Conservation (phyloP, 35 echinoderm and acorn worm genomes). For the Apostichopus californicus region DNA sequence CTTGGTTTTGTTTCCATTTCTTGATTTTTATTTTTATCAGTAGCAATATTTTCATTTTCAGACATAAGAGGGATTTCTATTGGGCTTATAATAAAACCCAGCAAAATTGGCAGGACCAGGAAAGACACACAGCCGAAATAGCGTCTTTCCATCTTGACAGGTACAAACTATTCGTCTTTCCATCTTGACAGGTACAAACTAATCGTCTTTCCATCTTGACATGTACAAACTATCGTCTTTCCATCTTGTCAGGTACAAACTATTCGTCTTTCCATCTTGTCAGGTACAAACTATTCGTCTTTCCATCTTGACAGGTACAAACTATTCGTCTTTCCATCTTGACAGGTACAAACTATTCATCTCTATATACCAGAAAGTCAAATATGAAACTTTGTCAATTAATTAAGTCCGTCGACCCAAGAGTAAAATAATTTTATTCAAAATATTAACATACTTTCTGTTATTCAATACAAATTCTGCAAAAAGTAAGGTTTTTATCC, state of each 20-base stretch:
- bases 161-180: conserved; percentile 27
- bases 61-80: background rate
- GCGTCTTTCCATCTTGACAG: conserved; percentile 90
- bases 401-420: background rate
- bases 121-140: conserved; percentile 89
- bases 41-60: background rate
- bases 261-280: background rate
- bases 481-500: too few species aligned
- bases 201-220: conserved; percentile 55
- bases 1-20: too few species aligned
- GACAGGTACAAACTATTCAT: background rate
- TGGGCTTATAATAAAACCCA: conserved; percentile 65
- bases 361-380: background rate
- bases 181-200: background rate
- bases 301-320: conserved; percentile 88
- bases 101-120: conserved; percentile 77
- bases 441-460: too few species aligned
- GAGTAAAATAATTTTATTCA: background rate
- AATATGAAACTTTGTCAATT: background rate
- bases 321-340: background rate
- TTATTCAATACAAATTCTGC: too few species aligned
- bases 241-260: background rate
- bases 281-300: conserved; percentile 10
- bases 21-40: too few species aligned
- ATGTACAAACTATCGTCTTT: conserved; percentile 43